phyloP scores from a whole-genome alignment of 2,888 invertebrate genomes.

The Nemurella pictetii region DNA sequence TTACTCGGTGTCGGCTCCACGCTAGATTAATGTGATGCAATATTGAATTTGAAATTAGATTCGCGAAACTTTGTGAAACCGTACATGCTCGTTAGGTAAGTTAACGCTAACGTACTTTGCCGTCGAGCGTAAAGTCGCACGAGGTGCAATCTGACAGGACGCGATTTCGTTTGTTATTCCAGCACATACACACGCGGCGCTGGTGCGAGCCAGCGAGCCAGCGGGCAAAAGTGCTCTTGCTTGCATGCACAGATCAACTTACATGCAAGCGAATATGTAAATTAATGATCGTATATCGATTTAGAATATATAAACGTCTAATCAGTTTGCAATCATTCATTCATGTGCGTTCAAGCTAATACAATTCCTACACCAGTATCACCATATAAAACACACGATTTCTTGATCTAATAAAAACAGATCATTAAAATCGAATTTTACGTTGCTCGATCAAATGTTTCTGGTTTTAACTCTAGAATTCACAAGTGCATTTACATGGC shows the following conservation, averaged over 20 bases:
- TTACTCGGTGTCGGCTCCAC: background rate
- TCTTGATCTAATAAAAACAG: background rate
- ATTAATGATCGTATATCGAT: background rate
- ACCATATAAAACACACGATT: background rate
- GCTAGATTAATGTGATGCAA: background rate
- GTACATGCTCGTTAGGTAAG: no score
- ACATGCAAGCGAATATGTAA: background rate
- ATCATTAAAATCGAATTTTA: background rate
- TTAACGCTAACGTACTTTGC: background rate
- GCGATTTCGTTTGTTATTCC: background rate
- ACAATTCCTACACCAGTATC: no score
- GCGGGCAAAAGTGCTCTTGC: background rate
- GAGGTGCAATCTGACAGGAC: background rate
- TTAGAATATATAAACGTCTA: background rate
- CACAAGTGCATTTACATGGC: background rate
- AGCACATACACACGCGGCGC: no score
- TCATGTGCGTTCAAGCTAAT: background rate
- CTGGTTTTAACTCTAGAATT: background rate
- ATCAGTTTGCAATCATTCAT: background rate
- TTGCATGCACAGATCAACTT: background rate
- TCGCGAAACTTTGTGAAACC: background rate
- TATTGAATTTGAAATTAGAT: background rate
- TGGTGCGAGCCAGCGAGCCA: background rate
- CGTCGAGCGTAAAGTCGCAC: background rate
- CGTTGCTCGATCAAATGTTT: background rate